Base-by-base conservation (phyloP, 2,888 invertebrate species). In the Ichneumoninae sp. region DNA sequence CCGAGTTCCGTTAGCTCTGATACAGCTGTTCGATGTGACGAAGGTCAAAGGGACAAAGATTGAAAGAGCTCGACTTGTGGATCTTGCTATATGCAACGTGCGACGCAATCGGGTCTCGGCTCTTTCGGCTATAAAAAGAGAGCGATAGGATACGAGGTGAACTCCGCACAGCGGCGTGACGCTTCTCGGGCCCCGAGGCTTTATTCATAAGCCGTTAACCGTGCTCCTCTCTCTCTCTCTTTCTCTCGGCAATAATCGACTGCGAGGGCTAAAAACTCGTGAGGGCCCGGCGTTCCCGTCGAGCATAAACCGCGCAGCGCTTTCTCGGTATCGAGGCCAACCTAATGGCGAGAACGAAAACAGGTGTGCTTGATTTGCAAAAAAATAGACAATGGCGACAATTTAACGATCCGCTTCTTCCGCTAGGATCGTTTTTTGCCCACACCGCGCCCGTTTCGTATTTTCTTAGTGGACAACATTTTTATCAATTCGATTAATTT, bases 21-120 rank as follows among this genome's bases (percentile, higher is more conserved):
- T 84, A 80, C 44, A 79, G 75, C 57, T 74, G 76, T 82, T 85
- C 65, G 75, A 78, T 82, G 57, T 66, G 69, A 40, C 3, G 71
- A 26, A 19, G 74, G 47, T 16, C 8, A 16, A 40, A 70, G 19
- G 70, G n/a, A 70, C 26, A 54, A 71, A 22, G 16, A 54, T 62
- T 33, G 54, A 40, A 33, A 30, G 47, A 47, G 47, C 44, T 47
- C 47, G 36, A 60, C 60, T 30, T 47, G 47, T 40, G 22, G 13
- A 57, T 22, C 22, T 66, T n/a, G 66, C 19, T n/a, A 22, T 44
- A 44, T 22, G 13, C 26, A 19, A 13, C 19, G 26, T 13, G 22
- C 22, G 26, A 68, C 68, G 22, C 22, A 13, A 68, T 22, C 68
- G 40, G 75, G 66, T 54, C 76, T 68, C 68, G 26, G 62, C 30